Evolutionary conservation across 2,797 vertebrate species (phyloP), one percentile per base, ranked within the genome.

Genomic region (Enteromius afrohamiltoni): DNA sequence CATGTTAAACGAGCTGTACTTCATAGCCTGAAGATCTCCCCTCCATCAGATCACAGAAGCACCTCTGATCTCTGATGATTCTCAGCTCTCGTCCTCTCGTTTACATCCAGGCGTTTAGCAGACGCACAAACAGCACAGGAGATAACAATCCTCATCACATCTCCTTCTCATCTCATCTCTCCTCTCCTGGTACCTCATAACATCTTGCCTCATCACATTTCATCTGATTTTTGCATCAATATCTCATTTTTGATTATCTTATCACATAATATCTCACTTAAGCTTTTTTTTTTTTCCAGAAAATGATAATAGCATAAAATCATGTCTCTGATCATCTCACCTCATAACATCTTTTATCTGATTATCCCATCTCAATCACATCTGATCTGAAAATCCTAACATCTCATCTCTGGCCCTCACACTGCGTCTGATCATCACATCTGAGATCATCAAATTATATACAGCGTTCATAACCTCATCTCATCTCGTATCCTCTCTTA

Each of bases 21-120:
- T 64, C 58, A 93, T 87, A 53, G 93, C 89, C 86, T 86, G 81
- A 86, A 87, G 13, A 49, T 23, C n/a, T 49, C 10, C 16, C 29
- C 2, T 3, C 64, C 13, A 60, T 13, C 26, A 42, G 9, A 37
- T 3, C 62, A 19, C 62, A 67, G 17, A 37, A 67, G 13, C 26
- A 8, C 42, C 21, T 37, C 31, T 45, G 11, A 17, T 26, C 40
- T 70, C 40, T 37, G 7, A 11, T 26, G 58, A n/a, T 13, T 2
- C 37, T 13, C 31, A 6, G 1, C 4, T 5, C 42, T 16, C 69
- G 4, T 19, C 69, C 19, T 29, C 69, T 31, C 45, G 13, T 49
- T 23, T 13, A 68, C 21, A 68, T 40, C 19, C 1, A 16, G 8
- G 16, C 37, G 2, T 23, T 14, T 16, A 23, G 21, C n/a, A 23